A percentile compares a stretch with the other conserved stretches of the same genome.
Conservation (phyloP, 1,140 invertebrate species). For the Cryptotermes secundus region DNA sequence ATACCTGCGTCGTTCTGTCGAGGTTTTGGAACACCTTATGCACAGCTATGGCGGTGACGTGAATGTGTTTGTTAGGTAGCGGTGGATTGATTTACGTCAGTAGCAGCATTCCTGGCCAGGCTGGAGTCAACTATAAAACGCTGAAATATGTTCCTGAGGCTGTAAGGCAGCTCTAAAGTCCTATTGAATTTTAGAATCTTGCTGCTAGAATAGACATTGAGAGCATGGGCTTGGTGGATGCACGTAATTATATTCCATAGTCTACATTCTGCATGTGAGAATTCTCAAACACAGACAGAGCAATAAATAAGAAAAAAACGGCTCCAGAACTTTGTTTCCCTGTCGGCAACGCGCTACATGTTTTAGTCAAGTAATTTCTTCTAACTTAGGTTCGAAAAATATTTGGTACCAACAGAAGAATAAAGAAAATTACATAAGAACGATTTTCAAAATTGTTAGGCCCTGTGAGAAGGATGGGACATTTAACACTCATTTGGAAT, state of each 20-base stretch:
- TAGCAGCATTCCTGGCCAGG: slow-evolving; percentile 18
- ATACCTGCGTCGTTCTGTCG: background rate
- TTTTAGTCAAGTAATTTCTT: no score
- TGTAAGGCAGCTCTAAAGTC: background rate
- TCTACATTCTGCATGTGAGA: background rate
- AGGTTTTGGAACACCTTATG: background rate
- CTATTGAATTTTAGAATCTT: background rate
- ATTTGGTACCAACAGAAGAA: no score
- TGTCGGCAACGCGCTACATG: no score
- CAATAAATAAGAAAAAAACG: background rate
- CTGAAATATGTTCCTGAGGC: slow-evolving; percentile 19
- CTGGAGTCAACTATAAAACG: slow-evolving; percentile 26
- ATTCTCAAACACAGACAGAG: background rate
- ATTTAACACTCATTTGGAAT: no score
- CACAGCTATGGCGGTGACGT: background rate
- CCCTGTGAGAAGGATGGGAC: no score
- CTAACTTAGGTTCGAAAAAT: no score
- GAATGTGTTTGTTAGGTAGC: background rate
- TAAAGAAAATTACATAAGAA: no score
- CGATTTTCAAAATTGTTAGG: no score
- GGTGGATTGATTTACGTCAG: slow-evolving; percentile 27
- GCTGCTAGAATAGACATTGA: background rate
- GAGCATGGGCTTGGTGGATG: background rate
- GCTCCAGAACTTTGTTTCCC: no score
- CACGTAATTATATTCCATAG: background rate